Evolutionary conservation across 2,888 invertebrate genomes (phyloP), one percentile per base, ranked within the genome.

Genomic region (Yponomeuta evonymella): DNA sequence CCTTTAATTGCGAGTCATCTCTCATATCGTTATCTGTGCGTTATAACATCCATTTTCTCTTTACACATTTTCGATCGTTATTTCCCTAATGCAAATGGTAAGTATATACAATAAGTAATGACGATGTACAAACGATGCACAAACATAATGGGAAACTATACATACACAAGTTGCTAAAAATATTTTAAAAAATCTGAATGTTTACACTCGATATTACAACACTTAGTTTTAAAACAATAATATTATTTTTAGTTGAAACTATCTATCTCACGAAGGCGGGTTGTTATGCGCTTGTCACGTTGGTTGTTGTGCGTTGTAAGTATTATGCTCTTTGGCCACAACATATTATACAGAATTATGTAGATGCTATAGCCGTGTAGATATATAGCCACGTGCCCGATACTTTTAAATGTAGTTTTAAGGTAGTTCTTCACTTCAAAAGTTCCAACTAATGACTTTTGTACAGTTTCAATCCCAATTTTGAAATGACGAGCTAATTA

Each of bases 161-260:
- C 51, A 68, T 15, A 67, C 12, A 65, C 43, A 67, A 23, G 15
- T 23, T 48, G 8, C 12, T n/a, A 69, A 6, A 29, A 63, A 29
- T 69, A 69, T 62, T 62, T 12, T 29, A 69, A 29, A 69, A 30
- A 48, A 69, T 15, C n/a, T 58, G 36, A 69, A 12, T 30, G 33
- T 36, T 69, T 69, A n/a, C 69, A 63, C 69, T 62, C 69, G 63
- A 62, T 23, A 23, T 36, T 69, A 62, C 62, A 69, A 69, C 69
- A 63, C 62, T 69, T 69, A 69, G 29, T n/a, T 33, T 30, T 58
- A 58, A 58, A 58, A 58, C 51, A 58, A 58, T 58, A 15, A 15
- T 58, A 15, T 58, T 58, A 58, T 58, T 15, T 58, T 5, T 58
- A 15, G 15, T 15, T 6, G 51, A 15, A 58, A 58, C 51, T 3